phyloP scores from a whole-genome alignment of 2,888 invertebrate species.

The Zhuqinia jingwanae region DNA sequence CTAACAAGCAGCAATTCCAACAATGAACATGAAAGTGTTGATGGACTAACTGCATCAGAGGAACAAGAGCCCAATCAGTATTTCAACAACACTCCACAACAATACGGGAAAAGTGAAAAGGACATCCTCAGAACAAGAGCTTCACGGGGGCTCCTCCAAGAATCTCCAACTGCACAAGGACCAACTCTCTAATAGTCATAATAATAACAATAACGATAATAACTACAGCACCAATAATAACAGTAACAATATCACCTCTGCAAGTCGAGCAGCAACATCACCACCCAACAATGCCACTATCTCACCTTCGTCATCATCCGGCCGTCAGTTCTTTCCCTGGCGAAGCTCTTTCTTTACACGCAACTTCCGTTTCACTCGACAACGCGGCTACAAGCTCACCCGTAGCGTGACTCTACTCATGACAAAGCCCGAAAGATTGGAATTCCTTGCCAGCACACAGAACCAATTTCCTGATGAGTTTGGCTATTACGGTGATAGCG shows the following conservation, averaged over 20 bases:
- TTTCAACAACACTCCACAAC: slow-evolving; percentile 25
- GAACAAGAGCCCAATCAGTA: slow-evolving; percentile 27
- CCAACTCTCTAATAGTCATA: slow-evolving; percentile 57
- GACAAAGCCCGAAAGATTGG: slow-evolving; percentile 66
- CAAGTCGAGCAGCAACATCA: neutral
- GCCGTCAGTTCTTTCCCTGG: slow-evolving; percentile 46
- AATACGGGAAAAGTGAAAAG: slow-evolving; percentile 46
- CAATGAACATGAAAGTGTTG: neutral
- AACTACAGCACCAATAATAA: slow-evolving; percentile 22
- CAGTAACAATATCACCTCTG: slow-evolving; percentile 16
- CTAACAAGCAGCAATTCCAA: neutral
- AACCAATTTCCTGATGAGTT: slow-evolving; percentile 59
- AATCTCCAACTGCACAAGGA: slow-evolving; percentile 60
- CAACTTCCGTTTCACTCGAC: slow-evolving; percentile 56
- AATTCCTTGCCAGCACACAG: slow-evolving; percentile 56
- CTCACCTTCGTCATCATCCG: slow-evolving; percentile 54
- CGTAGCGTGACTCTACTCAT: slow-evolving; percentile 75
- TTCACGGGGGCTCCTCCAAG: slow-evolving; percentile 51
- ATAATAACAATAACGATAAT: slow-evolving; percentile 34
- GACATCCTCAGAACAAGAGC: slow-evolving; percentile 46
- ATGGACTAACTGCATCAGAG: slow-evolving; percentile 5
- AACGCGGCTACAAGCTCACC: slow-evolving; percentile 64
- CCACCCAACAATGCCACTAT: neutral
- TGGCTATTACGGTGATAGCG: slow-evolving; percentile 65
- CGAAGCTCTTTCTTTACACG: slow-evolving; percentile 54